Evolutionary conservation across 2,888 invertebrate species (phyloP), one percentile per base, ranked within the genome.

Genomic region (Protonemura montana): DNA sequence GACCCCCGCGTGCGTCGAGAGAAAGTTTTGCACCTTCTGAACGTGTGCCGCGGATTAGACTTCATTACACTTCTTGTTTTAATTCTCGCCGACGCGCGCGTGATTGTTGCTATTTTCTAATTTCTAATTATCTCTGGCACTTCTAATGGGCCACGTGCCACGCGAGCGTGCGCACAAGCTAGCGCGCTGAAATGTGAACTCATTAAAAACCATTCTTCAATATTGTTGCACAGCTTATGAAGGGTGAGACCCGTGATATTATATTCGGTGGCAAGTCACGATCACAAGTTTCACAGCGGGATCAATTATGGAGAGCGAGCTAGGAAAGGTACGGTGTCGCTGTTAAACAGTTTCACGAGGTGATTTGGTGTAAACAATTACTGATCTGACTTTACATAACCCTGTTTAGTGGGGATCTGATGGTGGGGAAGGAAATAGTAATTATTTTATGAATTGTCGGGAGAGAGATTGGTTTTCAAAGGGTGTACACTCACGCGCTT

Each of bases 371-470:
- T 59, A 59, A 59, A 59, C 59, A 59, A 59, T 59, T 59, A 59
- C 59, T 59, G 59, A 59, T 59, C 59, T 59, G 59, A 59, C 59
- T 59, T 59, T 59, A 59, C 59, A 59, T 59, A 59, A 59, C 59
- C 59, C 59, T 21, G n/a, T 35, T 59, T 59, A 59, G 59, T 59
- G 13, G 59, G 6, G 7, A 59, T 59, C 59, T 59, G 59, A 59
- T 59, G 59, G 3, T 21, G 59, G 59, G 59, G 59, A 59, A 59
- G 59, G 59, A 59, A 59, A 59, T 13, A 59, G 16, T 59, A 59
- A 59, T 59, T 59, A 59, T 59, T 59, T 59, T 59, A 59, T 59
- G 59, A 10, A 59, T 59, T 59, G 59, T 59, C 59, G 21, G 21
- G 59, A 2, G 59, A 21, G 59, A 59, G 21, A 59, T 59, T 59